Base-by-base conservation (phyloP, 2,797 vertebrate species). In the Lithobates pipiens region DNA sequence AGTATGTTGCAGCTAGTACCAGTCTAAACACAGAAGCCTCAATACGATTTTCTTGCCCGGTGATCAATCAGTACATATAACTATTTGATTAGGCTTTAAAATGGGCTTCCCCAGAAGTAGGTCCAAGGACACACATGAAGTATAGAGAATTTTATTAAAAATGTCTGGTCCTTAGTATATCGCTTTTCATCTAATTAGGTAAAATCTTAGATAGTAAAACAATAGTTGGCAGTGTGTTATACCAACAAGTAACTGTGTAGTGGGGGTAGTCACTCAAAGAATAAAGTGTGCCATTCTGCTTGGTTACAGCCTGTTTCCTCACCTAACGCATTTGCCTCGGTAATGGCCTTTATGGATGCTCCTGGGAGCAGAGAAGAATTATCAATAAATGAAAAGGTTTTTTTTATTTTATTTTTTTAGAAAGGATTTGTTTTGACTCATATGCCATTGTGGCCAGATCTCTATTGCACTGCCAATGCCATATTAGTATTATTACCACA, bases 301-400 rank as follows among this genome's bases (percentile, higher is more conserved):
- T 71, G 54, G 83, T 83, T 82, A 78, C 68, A 74, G 63, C 29
- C 80, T 39, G 68, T 77, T 81, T 71, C 67, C 36, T 46, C 32
- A 77, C 74, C 85, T 71, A 82, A 63, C 25, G 77, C 50, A 86
- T 77, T 82, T 70, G 80, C 74, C 72, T 77, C 75, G 67, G 54
- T 83, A 86, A 82, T 86, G 68, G 79, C 73, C 79, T 83, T 72
- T 82, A 73, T 83, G 74, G 63, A 73, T 74, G 77, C 75, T 83
- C 69, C n/a, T 73, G 75, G 75, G 80, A 86, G 71, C 44, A 18
- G 67, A 61, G 15, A 23, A 50, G 27, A 78, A 78, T 83, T 68
- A 69, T 85, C 36, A 16, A 82, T 36, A 65, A 77, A 86, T 73
- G 77, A 86, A 86, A 72, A 86, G 29, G 25, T 15, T 80, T 78